These are phyloP conservation scores for Anthopleura xanthogrammica DNA, from an alignment of 92 coral and sea anemone species.

Conservation along the genomic window DNA sequence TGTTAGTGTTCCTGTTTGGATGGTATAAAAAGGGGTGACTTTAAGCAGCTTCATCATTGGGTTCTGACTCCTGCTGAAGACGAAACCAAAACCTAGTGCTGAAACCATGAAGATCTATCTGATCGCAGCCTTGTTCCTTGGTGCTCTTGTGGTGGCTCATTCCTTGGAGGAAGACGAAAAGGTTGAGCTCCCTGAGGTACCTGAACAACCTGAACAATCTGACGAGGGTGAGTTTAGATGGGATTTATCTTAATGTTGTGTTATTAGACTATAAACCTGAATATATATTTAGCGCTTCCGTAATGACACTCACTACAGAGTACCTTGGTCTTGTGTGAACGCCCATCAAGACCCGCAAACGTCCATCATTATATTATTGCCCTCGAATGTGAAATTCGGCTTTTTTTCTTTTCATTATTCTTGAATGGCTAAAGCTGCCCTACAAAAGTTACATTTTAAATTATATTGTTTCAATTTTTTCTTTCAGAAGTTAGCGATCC, in stretches of 20 bases:
- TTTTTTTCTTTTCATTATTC: too few species aligned
- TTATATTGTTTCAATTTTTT: not conserved
- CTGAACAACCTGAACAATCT: not conserved
- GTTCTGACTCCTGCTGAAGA: not conserved
- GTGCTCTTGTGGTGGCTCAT: conserved; percentile 5
- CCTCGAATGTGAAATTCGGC: too few species aligned
- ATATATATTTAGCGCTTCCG: too few species aligned
- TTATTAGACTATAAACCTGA: too few species aligned
- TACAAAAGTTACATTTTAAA: too few species aligned
- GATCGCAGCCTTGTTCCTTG: conserved; percentile 6
- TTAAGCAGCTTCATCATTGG: not conserved
- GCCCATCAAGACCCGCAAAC: too few species aligned
- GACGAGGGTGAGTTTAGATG: not conserved
- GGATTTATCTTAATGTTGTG: not conserved
- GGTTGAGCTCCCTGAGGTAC: not conserved
- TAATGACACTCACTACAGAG: too few species aligned
- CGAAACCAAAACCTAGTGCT: not conserved
- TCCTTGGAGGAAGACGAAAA: not conserved
- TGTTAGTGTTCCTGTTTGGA: not conserved
- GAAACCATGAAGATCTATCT: conserved; percentile 1
- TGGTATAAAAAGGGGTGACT: not conserved
- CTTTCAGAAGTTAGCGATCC: not conserved
- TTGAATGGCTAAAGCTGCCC: too few species aligned
- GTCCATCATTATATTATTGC: too few species aligned
- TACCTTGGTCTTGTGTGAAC: too few species aligned